phyloP scores from a whole-genome alignment of 2,113 vertebrate genomes.

The human region DNA sequence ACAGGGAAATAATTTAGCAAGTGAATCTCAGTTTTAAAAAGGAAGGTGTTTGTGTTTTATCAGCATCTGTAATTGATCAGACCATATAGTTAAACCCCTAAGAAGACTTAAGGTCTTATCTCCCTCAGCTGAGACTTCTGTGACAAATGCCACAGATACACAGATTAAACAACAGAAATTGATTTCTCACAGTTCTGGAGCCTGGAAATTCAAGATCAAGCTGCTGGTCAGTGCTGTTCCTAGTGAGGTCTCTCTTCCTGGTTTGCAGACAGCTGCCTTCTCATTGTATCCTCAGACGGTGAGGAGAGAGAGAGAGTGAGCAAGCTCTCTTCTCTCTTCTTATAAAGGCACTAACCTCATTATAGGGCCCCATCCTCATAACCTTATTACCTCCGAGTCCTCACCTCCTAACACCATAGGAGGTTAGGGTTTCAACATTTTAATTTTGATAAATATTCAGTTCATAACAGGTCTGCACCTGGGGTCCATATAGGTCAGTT shows the following conservation, averaged over 20 bases:
- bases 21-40: background rate
- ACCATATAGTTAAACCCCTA: background rate
- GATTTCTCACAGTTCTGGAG: background rate
- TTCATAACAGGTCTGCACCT: background rate
- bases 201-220: background rate
- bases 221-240: background rate
- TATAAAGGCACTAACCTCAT: background rate
- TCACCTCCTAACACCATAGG: background rate
- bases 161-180: background rate
- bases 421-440: background rate
- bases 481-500: background rate
- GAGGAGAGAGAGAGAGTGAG: background rate
- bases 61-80: background rate
- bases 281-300: background rate
- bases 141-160: no score
- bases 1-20: fast-evolving
- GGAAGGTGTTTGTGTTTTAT: background rate
- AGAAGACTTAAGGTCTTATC: background rate
- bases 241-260: background rate
- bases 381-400: background rate
- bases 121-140: background rate
- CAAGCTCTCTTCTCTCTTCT: background rate
- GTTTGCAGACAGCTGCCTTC: background rate
- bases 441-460: background rate
- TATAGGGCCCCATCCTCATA: background rate